A percentile compares a stretch with the other conserved stretches of the same genome.
Conservation (phyloP, 2,888 invertebrate genomes). For the Oscheius onirici region DNA sequence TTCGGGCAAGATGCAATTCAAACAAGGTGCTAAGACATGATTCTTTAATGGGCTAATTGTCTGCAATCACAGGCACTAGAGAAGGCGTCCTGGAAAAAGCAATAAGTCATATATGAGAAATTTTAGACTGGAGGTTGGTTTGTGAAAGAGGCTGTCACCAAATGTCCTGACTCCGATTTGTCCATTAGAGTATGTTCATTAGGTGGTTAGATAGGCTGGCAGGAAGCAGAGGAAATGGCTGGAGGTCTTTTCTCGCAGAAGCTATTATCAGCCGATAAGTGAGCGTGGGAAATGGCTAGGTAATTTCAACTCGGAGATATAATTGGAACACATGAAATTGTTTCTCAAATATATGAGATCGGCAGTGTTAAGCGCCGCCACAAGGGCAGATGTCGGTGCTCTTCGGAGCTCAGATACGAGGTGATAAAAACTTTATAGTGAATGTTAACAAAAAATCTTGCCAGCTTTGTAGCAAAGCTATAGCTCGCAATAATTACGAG, state of each 20-base stretch:
- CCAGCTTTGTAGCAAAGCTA: no score
- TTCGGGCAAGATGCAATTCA: conserved; percentile 5
- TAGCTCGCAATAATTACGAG: no score
- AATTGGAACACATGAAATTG: background rate
- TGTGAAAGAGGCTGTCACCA: no score
- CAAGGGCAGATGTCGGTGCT: background rate
- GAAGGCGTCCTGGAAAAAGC: background rate
- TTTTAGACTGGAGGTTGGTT: no score
- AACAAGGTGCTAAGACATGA: conserved; percentile 13
- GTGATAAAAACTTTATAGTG: conserved; percentile 14
- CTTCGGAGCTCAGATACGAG: background rate
- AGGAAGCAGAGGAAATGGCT: background rate
- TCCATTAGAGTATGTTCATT: conserved; percentile 28
- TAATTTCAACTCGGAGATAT: background rate
- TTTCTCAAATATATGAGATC: background rate
- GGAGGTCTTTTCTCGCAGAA: background rate
- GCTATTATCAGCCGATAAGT: conserved; percentile 8
- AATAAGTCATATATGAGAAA: no score
- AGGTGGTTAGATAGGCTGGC: conserved; percentile 6
- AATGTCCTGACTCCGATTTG: conserved; percentile 1
- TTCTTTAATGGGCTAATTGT: conserved; percentile 31
- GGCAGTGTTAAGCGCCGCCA: background rate
- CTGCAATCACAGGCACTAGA: conserved; percentile 12
- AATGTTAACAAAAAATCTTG: no score
- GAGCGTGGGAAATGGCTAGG: conserved; percentile 10